These are phyloP conservation scores for Apus apus DNA, from an alignment of 2,113 vertebrate species.

Conservation along the genomic window DNA sequence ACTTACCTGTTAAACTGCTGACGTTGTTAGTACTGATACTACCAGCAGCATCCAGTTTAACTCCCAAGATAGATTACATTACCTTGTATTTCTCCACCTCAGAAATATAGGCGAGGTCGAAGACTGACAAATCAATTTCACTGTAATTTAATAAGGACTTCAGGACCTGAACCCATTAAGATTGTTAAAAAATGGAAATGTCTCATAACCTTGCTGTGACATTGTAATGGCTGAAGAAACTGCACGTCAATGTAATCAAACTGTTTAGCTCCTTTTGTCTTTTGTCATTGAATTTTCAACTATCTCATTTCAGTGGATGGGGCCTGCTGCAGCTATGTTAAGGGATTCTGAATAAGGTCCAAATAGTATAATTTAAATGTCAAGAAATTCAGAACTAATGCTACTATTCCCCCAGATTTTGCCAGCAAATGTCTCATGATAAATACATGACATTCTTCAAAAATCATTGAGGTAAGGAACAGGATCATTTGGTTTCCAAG, in stretches of 20 bases:
- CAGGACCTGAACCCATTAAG: background rate
- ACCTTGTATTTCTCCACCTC: background rate
- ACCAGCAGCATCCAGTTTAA: background rate
- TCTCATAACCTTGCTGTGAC: background rate
- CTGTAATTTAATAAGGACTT: constrained; percentile 11
- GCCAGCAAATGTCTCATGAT: background rate
- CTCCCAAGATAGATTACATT: background rate
- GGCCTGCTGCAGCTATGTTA: background rate
- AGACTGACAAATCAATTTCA: background rate
- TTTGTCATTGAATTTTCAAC: background rate
- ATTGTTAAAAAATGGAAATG: constrained; percentile 46
- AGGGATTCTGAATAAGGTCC: background rate
- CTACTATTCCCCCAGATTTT: background rate
- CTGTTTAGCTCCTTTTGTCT: background rate
- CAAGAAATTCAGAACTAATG: constrained; percentile 24
- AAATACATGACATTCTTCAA: background rate
- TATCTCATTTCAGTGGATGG: background rate
- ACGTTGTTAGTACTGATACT: background rate
- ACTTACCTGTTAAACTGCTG: background rate
- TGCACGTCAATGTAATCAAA: background rate
- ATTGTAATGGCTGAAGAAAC: background rate
- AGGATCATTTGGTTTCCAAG: background rate
- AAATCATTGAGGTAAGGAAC: background rate
- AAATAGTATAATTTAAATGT: constrained; percentile 33
- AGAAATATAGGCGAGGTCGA: background rate